Conservation (phyloP, 1,140 invertebrate genomes). For the Ceratina australensis region DNA sequence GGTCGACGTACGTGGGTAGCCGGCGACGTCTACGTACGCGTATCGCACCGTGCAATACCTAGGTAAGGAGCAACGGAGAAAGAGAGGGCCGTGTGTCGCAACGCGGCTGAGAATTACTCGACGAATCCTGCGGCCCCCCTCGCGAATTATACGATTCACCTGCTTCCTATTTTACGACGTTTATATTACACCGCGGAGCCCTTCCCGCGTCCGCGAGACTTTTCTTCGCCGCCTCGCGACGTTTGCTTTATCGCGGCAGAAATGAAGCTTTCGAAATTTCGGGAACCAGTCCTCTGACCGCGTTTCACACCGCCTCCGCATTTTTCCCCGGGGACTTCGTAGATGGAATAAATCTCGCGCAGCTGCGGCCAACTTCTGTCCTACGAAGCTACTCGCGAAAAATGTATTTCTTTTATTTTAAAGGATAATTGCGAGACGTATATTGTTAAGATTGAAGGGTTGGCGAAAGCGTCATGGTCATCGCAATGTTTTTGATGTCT, state of each 20-base stretch:
- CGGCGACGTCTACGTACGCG: slow-evolving; percentile 48
- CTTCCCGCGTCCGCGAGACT: slow-evolving; percentile 58
- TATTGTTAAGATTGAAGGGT: too few species aligned
- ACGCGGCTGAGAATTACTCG: slow-evolving; percentile 68
- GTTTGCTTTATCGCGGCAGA: slow-evolving; percentile 53
- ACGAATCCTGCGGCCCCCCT: slow-evolving; percentile 55
- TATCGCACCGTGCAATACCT: too few species aligned
- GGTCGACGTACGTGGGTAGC: slow-evolving; percentile 63
- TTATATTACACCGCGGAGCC: slow-evolving; percentile 76
- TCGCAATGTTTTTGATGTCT: too few species aligned
- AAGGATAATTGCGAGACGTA: too few species aligned
- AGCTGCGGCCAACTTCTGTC: not conserved
- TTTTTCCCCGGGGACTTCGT: not conserved
- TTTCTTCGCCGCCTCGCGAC: slow-evolving; percentile 55
- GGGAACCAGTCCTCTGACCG: not conserved
- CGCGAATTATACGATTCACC: slow-evolving; percentile 79
- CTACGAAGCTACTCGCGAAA: not conserved
- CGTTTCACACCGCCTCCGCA: not conserved
- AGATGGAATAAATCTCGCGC: not conserved
- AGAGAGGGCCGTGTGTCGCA: slow-evolving; percentile 50
- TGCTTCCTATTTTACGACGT: slow-evolving; percentile 80
- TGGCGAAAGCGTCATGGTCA: too few species aligned
- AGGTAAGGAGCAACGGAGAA: slow-evolving; percentile 16
- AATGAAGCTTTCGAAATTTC: slow-evolving; percentile 50
- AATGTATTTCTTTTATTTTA: not conserved